Conservation (phyloP, 1,140 invertebrate species). For the Polyergus mexicanus region DNA sequence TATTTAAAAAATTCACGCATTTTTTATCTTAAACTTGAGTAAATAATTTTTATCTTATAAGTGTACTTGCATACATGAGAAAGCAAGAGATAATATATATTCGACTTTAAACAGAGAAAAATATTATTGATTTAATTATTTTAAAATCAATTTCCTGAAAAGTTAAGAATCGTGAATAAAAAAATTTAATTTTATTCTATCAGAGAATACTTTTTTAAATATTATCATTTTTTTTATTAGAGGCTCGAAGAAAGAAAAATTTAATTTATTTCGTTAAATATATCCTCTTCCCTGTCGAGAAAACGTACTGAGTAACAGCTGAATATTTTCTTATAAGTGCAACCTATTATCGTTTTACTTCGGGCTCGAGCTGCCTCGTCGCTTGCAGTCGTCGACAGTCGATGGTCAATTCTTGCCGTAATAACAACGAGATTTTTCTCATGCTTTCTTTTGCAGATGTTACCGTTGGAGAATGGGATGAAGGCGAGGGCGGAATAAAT, state of each 20-base stretch:
- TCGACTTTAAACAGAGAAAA: neutral
- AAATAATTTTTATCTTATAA: neutral
- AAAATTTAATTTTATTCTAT: constrained; percentile 1
- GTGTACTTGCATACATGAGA: neutral
- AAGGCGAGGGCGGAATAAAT: constrained; percentile 39
- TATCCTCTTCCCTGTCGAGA: too few species aligned
- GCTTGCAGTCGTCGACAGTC: constrained; percentile 17
- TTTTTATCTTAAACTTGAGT: too few species aligned
- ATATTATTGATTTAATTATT: neutral
- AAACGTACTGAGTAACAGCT: neutral
- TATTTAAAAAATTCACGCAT: too few species aligned
- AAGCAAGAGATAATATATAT: neutral
- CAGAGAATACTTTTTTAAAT: neutral
- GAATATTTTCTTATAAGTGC: constrained; percentile 13
- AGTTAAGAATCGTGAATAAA: neutral
- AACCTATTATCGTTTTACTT: neutral
- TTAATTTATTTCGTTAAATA: neutral
- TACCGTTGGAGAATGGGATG: neutral
- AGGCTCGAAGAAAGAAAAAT: neutral
- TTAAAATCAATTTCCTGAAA: neutral
- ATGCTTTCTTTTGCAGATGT: constrained; percentile 48
- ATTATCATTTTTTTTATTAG: neutral
- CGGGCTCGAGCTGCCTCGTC: neutral
- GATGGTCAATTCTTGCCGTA: neutral
- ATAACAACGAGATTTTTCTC: constrained; percentile 42